These are phyloP conservation scores for Eristalis intricaria DNA, from an alignment of 2,888 invertebrate genomes.

Conservation along the genomic window DNA sequence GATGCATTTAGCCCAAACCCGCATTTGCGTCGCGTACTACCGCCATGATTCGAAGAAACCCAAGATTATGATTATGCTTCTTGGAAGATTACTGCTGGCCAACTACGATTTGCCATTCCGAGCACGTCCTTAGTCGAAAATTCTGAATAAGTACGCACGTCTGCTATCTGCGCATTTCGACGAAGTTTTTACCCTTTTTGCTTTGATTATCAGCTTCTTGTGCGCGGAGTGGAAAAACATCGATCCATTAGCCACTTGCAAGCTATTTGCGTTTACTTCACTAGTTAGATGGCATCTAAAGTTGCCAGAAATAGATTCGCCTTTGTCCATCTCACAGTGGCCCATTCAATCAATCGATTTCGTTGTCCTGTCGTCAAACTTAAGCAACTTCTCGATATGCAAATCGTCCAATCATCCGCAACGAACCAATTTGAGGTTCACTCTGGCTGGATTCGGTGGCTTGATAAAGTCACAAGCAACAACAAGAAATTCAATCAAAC, in stretches of 20 bases:
- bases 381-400: constrained; percentile 11
- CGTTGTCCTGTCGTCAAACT: neutral
- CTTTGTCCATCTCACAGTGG: neutral
- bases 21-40: neutral
- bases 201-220: neutral
- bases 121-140: neutral
- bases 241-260: neutral
- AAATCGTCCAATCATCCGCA: constrained; percentile 55
- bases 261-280: neutral
- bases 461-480: constrained; percentile 58
- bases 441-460: constrained; percentile 42
- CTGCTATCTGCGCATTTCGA: neutral
- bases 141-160: neutral
- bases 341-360: neutral
- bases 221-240: neutral
- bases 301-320: neutral
- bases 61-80: neutral
- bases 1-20: too few species aligned
- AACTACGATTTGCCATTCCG: neutral
- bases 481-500: constrained; percentile 54
- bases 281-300: neutral
- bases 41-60: neutral
- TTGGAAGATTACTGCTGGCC: neutral
- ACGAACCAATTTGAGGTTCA: constrained; percentile 54
- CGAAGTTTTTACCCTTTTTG: neutral